These are phyloP conservation scores for Nestor notabilis DNA, from an alignment of 2,113 vertebrate species.

Conservation along the genomic window DNA sequence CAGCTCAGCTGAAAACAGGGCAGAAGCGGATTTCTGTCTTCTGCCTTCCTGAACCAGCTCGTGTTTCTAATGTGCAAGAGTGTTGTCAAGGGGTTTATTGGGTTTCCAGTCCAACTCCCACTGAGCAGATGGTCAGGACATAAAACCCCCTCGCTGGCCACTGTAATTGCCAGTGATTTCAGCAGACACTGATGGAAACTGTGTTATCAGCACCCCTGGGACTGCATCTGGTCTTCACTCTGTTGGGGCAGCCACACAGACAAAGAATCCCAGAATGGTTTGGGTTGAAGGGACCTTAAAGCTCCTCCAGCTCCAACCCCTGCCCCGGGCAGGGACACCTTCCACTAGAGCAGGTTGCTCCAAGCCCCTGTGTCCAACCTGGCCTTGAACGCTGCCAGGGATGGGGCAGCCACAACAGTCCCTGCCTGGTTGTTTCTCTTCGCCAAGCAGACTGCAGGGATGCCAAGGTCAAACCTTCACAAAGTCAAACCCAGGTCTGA, in stretches of 20 bases:
- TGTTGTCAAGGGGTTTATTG: accelerated
- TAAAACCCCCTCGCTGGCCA: accelerated
- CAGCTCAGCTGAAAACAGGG: background rate
- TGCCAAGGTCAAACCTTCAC: background rate
- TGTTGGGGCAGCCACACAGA: accelerated
- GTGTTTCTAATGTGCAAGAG: accelerated
- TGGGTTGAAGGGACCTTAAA: background rate
- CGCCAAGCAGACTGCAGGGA: background rate
- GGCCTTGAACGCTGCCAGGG: background rate
- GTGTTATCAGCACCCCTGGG: background rate
- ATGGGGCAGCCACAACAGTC: accelerated
- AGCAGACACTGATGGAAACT: accelerated
- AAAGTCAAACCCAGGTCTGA: background rate
- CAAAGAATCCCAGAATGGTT: background rate
- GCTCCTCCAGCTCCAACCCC: background rate
- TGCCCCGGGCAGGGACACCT: background rate
- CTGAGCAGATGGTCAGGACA: background rate
- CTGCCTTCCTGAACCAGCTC: background rate
- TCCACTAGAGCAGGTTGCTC: background rate
- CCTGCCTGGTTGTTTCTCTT: background rate
- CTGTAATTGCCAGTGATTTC: background rate
- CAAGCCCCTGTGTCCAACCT: background rate
- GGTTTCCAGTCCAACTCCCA: background rate
- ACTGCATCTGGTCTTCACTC: background rate
- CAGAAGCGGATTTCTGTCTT: background rate